phyloP scores from a whole-genome alignment of 2,797 vertebrate species.

The Crocidura indochinensis region DNA sequence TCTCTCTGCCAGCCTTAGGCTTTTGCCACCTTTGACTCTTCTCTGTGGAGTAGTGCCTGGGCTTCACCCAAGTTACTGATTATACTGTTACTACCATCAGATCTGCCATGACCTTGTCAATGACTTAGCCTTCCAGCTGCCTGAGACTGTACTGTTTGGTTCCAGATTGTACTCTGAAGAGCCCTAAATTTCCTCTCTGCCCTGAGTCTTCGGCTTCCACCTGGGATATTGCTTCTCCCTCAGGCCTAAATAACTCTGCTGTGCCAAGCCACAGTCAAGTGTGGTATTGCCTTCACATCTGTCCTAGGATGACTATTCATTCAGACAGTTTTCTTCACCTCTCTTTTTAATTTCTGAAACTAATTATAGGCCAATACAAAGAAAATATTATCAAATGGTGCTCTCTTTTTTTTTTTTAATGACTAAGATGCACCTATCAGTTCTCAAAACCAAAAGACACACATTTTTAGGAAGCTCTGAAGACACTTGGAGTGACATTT shows the following conservation, averaged over 20 bases:
- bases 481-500: constrained; percentile 73
- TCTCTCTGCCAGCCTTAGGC: neutral
- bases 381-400: constrained; percentile 53
- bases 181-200: neutral
- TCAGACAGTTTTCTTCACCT: neutral
- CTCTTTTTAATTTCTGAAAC: constrained; percentile 30
- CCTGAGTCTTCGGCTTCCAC: neutral
- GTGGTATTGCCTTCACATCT: neutral
- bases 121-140: neutral
- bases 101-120: neutral
- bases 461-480: constrained; percentile 55
- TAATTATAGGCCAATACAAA: constrained; percentile 36
- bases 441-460: constrained; percentile 36
- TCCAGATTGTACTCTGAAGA: neutral
- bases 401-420: constrained; percentile 16
- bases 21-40: neutral
- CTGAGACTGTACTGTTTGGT: neutral
- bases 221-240: neutral
- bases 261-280: neutral
- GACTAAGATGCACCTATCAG: constrained; percentile 33
- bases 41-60: neutral
- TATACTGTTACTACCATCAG: neutral
- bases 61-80: neutral
- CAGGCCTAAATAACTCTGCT: neutral
- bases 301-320: neutral